phyloP scores from a whole-genome alignment of 2,113 vertebrate genomes.

The Paralichthys olivaceus region DNA sequence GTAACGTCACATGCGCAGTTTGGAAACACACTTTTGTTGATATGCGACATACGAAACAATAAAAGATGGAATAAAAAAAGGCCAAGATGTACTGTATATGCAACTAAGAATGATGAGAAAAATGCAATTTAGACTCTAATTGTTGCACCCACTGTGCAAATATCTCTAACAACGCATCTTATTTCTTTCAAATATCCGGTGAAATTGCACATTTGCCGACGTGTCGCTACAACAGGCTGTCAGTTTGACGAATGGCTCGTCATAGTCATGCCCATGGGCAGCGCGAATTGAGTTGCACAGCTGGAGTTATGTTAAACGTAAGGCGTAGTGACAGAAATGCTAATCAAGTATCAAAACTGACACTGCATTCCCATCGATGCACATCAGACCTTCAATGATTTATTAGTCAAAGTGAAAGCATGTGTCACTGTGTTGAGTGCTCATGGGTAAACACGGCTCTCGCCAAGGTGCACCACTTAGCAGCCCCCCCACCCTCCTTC shows the following conservation, averaged over 20 bases:
- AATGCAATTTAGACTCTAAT: background rate
- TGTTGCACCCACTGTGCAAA: slow-evolving; percentile 8
- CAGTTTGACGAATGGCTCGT: slow-evolving; percentile 76
- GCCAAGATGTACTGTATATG: background rate
- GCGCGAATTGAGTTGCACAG: slow-evolving; percentile 75
- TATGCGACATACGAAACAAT: background rate
- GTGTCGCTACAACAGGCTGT: slow-evolving; percentile 63
- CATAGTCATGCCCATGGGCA: slow-evolving; percentile 75
- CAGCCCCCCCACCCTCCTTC: background rate
- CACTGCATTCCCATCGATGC: slow-evolving; percentile 59
- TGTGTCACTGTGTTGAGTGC: slow-evolving; percentile 61
- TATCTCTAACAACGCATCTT: background rate
- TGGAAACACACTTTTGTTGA: background rate
- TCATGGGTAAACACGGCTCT: slow-evolving; percentile 73
- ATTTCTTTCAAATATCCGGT: slow-evolving; percentile 50
- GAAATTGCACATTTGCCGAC: slow-evolving; percentile 59
- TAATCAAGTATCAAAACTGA: slow-evolving; percentile 78
- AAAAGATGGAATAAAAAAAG: background rate
- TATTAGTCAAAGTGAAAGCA: slow-evolving; percentile 74
- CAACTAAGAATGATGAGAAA: background rate
- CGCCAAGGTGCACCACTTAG: slow-evolving; percentile 71
- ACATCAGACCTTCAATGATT: slow-evolving; percentile 74
- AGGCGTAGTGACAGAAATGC: slow-evolving; percentile 78
- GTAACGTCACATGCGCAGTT: background rate
- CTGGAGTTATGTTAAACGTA: slow-evolving; percentile 83